phyloP scores from a whole-genome alignment of 2,113 vertebrate species.

The Dicaeum eximium region DNA sequence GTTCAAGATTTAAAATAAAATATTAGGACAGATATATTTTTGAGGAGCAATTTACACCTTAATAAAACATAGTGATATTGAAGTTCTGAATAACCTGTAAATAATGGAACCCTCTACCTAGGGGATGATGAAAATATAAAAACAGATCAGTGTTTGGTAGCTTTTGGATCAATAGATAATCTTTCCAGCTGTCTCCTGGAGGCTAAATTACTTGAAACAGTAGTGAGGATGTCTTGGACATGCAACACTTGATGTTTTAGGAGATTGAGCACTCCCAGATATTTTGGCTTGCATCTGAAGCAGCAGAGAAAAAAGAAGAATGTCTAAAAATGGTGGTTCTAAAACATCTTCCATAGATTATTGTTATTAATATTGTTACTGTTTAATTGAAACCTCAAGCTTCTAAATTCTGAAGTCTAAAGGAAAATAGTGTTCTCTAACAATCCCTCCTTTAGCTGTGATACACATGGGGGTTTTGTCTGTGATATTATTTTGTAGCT shows the following conservation, averaged over 20 bases:
- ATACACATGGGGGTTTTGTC: background rate
- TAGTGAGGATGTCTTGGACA: background rate
- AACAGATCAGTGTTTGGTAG: slow-evolving; percentile 40
- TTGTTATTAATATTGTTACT: background rate
- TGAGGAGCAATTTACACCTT: slow-evolving; percentile 20
- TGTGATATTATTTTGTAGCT: background rate
- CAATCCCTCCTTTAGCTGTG: background rate
- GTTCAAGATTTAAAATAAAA: slow-evolving; percentile 46
- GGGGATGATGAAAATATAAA: slow-evolving; percentile 22
- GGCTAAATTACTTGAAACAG: slow-evolving; percentile 54
- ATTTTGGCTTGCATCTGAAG: background rate
- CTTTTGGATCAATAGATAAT: slow-evolving; percentile 65
- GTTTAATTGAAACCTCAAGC: background rate
- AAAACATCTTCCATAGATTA: background rate
- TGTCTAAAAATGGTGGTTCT: background rate
- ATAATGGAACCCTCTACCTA: slow-evolving; percentile 33
- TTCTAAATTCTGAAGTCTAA: background rate
- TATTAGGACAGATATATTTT: slow-evolving; percentile 56
- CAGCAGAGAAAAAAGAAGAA: background rate
- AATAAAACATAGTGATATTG: slow-evolving; percentile 34
- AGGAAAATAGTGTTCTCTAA: background rate
- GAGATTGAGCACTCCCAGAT: background rate
- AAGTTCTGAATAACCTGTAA: slow-evolving; percentile 52
- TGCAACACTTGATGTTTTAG: background rate
- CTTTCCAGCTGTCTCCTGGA: slow-evolving; percentile 47